Base-by-base conservation (phyloP, 2,797 vertebrate genomes). In the Amniataba percoides region DNA sequence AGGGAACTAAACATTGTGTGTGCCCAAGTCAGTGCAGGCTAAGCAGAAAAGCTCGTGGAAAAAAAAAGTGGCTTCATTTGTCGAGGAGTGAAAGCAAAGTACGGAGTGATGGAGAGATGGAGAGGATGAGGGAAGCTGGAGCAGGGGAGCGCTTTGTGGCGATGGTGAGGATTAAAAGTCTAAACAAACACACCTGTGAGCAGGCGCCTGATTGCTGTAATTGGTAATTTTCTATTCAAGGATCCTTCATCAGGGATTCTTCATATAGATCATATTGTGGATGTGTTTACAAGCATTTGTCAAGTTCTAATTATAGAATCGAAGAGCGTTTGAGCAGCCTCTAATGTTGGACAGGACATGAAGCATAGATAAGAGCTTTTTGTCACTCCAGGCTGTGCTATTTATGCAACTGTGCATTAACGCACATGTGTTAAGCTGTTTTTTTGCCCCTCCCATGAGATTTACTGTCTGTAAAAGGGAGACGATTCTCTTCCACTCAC, bases 281-380 rank as follows among this genome's bases (percentile, higher is more conserved):
- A 49, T 65, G 63, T 70, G 53, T 71, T 84, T 60, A 60, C 55
- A 78, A 80, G 64, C 58, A 40, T 62, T 64, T 74, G 52, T 67
- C 65, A 76, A 57, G 43, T 65, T 77, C 80, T 84, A 77, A 76
- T 84, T 80, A 81, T 76, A 80, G 68, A 81, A 53, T 25, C 2
- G 15, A 61, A 75, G 53, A 72, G 74, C 12, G 13, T 45, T 59
- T 58, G 13, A 73, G 45, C 21, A 23, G 56, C 66, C 27, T 31
- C 11, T 57, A 57, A 83, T 64, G 42, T 31, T 61, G 8, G 18
- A 77, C 51, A 78, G 64, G 49, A 48, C 42, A n/a, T 76, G 61
- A 77, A 80, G 69, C 70, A 70, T 31, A 40, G 36, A 65, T 43
- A 72, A 73, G 67, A 46, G 58, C 62, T 76, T 76, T 59, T 49